phyloP scores from a whole-genome alignment of 2,797 vertebrate species.

The Amphiprion clarkii region DNA sequence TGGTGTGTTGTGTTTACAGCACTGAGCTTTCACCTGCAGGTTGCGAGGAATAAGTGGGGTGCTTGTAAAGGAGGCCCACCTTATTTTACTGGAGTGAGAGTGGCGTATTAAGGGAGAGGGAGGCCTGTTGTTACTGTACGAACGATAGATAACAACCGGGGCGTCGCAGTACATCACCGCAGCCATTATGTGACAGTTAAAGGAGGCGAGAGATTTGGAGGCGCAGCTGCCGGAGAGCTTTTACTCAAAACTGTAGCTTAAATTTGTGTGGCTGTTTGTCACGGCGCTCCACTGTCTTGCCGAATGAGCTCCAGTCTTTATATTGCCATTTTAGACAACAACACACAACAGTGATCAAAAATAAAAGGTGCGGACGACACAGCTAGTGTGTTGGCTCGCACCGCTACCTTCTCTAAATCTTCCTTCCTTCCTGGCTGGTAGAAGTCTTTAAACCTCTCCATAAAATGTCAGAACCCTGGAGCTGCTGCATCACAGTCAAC shows the following conservation, averaged over 20 bases:
- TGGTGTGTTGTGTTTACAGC: constrained; percentile 29
- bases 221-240: constrained; percentile 54
- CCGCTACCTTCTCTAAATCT: constrained; percentile 58
- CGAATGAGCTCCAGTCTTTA: constrained; percentile 40
- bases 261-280: constrained; percentile 71
- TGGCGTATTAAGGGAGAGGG: constrained; percentile 54
- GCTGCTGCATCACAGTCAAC: constrained; percentile 52
- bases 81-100: constrained; percentile 44
- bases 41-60: constrained; percentile 16
- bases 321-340: constrained; percentile 62
- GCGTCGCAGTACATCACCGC: constrained; percentile 65
- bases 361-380: constrained; percentile 45
- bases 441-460: constrained; percentile 59
- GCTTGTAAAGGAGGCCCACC: constrained; percentile 29
- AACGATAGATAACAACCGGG: constrained; percentile 49
- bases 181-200: constrained; percentile 74
- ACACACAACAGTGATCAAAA: constrained; percentile 70
- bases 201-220: constrained; percentile 52
- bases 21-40: constrained; percentile 36
- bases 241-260: constrained; percentile 64
- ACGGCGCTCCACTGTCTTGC: constrained; percentile 45
- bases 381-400: constrained; percentile 34
- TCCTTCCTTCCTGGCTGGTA: constrained; percentile 55
- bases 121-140: constrained; percentile 48
- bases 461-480: constrained; percentile 58